These are phyloP conservation scores for Phengaris arion DNA, from an alignment of 2,888 invertebrate species.

Conservation along the genomic window DNA sequence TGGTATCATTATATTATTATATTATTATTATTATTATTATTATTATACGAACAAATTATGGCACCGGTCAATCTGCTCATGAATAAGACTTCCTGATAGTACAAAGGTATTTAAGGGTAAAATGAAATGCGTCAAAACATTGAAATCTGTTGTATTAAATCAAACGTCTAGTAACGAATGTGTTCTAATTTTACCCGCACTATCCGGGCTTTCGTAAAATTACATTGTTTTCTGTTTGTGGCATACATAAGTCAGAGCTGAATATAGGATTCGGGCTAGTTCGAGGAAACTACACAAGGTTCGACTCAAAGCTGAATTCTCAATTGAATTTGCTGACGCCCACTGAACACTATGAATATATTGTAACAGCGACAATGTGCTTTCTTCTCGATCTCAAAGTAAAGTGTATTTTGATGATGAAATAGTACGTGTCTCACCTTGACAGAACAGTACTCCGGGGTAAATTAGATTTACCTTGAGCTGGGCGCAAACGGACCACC, in stretches of 20 bases:
- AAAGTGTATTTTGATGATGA: not conserved
- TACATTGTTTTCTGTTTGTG: not conserved
- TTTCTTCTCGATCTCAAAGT: not conserved
- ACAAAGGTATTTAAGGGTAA: too few relatives aligned
- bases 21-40: too few relatives aligned
- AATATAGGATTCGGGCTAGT: not conserved
- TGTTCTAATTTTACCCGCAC: not conserved
- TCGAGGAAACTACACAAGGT: slow-evolving; percentile 1
- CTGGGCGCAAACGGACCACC: too few relatives aligned
- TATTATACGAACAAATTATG: too few relatives aligned
- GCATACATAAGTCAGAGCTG: not conserved
- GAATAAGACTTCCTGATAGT: too few relatives aligned
- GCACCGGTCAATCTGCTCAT: too few relatives aligned
- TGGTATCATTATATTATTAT: too few relatives aligned
- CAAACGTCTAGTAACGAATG: too few relatives aligned
- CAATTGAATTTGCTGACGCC: slow-evolving; percentile 1
- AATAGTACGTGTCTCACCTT: not conserved
- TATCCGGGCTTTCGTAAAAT: not conserved
- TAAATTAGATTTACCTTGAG: too few relatives aligned
- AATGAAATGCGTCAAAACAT: too few relatives aligned
- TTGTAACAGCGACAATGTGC: not conserved
- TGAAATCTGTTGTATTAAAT: too few relatives aligned
- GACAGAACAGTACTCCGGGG: too few relatives aligned
- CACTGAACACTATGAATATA: not conserved
- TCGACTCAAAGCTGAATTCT: slow-evolving; percentile 8